Percentiles rank a stretch among this genome's conserved stretches.
Evolutionary conservation across 2,888 invertebrate genomes (phyloP).

Genomic region (Cataglyphis livida): DNA sequence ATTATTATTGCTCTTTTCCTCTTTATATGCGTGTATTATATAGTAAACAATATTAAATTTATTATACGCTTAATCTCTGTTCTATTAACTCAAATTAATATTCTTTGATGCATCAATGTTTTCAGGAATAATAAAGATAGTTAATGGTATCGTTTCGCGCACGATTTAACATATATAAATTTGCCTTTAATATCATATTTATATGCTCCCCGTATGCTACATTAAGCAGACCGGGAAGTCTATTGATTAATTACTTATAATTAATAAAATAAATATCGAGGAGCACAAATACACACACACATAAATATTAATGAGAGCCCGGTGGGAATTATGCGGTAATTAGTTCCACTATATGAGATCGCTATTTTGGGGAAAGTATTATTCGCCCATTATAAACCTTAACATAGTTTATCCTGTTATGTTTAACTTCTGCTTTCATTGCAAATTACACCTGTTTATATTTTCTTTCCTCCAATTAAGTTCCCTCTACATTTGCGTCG

Average conservation of each 20-base stretch:
- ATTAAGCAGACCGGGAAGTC: background rate
- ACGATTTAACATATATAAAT: conserved; percentile 16
- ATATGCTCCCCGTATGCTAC: background rate
- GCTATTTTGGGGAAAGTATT: conserved; percentile 33
- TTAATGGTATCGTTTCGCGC: background rate
- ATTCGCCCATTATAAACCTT: background rate
- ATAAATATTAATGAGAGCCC: conserved; percentile 18
- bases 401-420: conserved; percentile 1
- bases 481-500: background rate
- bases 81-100: conserved; percentile 13
- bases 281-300: background rate
- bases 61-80: background rate
- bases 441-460: conserved; percentile 1
- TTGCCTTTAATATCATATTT: conserved; percentile 40
- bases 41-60: background rate
- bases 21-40: background rate
- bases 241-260: conserved; percentile 24
- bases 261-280: conserved; percentile 47
- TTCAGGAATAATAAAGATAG: background rate
- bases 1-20: background rate
- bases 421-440: conserved; percentile 13
- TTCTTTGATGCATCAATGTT: background rate
- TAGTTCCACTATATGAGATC: conserved; percentile 17
- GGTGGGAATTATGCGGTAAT: conserved; percentile 23
- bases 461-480: conserved; percentile 20